phyloP scores from a whole-genome alignment of 53 echinoderm and acorn worm genomes.

The Holothuria leucospilota region DNA sequence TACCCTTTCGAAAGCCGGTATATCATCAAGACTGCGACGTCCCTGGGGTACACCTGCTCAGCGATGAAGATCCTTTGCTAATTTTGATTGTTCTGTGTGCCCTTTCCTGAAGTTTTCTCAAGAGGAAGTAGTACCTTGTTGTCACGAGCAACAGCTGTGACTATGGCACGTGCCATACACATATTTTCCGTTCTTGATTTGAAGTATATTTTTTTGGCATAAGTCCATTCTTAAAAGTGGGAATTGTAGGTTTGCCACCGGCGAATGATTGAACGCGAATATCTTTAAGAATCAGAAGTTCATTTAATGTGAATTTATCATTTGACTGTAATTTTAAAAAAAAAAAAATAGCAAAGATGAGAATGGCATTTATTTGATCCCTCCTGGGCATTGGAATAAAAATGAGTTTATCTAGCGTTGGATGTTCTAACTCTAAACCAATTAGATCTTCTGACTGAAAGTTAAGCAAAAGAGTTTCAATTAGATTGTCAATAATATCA shows the following conservation, averaged over 20 bases:
- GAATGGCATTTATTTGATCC: neutral
- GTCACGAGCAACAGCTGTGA: too few relatives aligned
- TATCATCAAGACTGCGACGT: neutral
- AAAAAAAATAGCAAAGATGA: neutral
- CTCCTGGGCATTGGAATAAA: neutral
- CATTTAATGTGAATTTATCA: neutral
- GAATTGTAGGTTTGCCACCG: too few relatives aligned
- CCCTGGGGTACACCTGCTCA: neutral
- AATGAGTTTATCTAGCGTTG: neutral
- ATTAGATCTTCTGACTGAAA: neutral
- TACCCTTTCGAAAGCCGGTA: neutral
- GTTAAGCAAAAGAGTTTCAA: neutral
- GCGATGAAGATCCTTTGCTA: neutral
- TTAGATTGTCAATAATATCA: neutral
- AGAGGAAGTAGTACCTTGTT: neutral
- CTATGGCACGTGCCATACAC: too few relatives aligned
- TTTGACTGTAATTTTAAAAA: conserved; percentile 15
- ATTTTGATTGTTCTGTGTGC: neutral
- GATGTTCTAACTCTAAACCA: conserved; percentile 3
- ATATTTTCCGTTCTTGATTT: too few relatives aligned
- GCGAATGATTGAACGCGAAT: too few relatives aligned
- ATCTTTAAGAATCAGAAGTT: neutral
- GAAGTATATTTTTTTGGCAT: too few relatives aligned
- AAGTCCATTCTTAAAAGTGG: too few relatives aligned
- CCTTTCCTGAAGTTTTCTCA: neutral